Conservation (phyloP, 2,797 vertebrate genomes). For the Spinus olivaceus region DNA sequence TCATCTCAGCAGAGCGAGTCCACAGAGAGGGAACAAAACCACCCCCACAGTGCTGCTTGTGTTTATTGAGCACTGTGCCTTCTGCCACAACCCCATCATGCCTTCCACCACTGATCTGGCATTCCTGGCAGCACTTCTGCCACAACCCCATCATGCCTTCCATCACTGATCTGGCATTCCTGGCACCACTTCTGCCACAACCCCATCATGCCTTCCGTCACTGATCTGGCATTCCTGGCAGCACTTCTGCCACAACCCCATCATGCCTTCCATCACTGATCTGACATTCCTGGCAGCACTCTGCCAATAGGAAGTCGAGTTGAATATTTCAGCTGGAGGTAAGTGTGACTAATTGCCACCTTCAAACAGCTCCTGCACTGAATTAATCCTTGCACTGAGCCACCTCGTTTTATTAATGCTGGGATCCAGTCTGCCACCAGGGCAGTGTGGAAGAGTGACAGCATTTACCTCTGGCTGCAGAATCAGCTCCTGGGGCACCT, state of each 20-base stretch:
- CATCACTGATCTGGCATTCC: too few relatives aligned
- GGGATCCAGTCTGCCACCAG: constrained; percentile 25
- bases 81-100: neutral
- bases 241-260: too few relatives aligned
- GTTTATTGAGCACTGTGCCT: neutral
- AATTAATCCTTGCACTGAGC: constrained; percentile 55
- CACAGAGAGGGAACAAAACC: neutral
- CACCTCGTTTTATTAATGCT: constrained; percentile 45
- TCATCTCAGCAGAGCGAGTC: neutral
- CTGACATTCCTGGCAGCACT: constrained; percentile 33
- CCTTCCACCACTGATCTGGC: neutral
- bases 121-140: too few relatives aligned
- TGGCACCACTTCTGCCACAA: neutral
- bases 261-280: too few relatives aligned
- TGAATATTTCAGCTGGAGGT: constrained; percentile 35
- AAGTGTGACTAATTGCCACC: constrained; percentile 55
- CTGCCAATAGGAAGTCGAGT: constrained; percentile 33
- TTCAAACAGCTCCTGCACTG: constrained; percentile 49
- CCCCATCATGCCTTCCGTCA: neutral
- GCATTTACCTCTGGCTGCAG: neutral
- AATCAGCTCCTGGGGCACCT: neutral
- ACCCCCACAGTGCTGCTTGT: neutral
- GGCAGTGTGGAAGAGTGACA: neutral
- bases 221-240: too few relatives aligned
- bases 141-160: too few relatives aligned